Evolutionary conservation across 1,140 invertebrate genomes (phyloP), one percentile per base, ranked within the genome.

Genomic region (Drosophila rufa): DNA sequence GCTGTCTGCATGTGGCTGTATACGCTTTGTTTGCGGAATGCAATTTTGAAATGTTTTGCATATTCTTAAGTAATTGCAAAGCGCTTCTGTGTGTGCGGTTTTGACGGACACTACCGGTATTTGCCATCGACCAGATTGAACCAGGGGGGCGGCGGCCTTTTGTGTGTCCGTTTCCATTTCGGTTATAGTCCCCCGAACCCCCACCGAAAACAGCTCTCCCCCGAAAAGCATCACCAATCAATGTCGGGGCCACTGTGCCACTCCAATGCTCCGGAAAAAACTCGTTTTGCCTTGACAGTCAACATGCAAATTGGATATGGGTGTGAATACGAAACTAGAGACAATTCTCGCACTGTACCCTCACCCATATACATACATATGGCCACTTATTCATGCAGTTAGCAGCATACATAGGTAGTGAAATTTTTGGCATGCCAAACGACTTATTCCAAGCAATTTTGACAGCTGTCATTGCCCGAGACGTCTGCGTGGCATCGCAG

Each of bases 401-500:
- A 74, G 59, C 71, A 70, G 46, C 27, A 85, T 33, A 67, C 62
- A 68, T 78, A 70, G 65, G 58, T 70, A 53, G 38, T 50, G 64
- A 56, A 55, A 69, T 80, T 80, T 71, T 87, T 71, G 83, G 80
- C 80, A 89, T 80, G 51, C 62, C 65, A 84, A 89, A 78, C 77
- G 73, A 83, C 77, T 83, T 89, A 75, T 86, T 78, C 79, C 78
- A 60, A 80, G 68, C 73, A 83, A 81, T 90, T 90, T 84, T 89
- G 84, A 90, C 84, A 89, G 84, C 85, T 89, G 84, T 89, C 84
- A 90, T 80, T 87, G 78, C 38, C 45, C 53, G 48, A 80, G 84
- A 80, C 47, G 74, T 75, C 74, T 75, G 80, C 48, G 64, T 80
- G 68, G 57, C 51, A 50, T 80, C 58, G 51, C 66, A 57, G 70